A percentile compares a stretch with the other conserved stretches of the same genome.
Conservation (phyloP, 1,140 invertebrate species). For the Oryctes rhinoceros region DNA sequence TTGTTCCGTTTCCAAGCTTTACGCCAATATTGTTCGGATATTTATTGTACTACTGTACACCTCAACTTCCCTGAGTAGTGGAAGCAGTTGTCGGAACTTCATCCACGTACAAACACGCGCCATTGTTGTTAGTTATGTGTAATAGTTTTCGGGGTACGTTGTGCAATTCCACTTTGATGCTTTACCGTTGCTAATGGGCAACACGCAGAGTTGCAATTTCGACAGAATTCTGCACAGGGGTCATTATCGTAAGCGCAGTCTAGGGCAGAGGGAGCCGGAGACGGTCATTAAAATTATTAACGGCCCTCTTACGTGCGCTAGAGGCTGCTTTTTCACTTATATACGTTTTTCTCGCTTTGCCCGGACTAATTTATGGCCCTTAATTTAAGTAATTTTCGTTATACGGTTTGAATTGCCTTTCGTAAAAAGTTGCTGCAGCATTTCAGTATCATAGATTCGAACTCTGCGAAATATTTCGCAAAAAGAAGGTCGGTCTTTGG, state of each 20-base stretch:
- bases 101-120: background rate
- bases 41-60: background rate
- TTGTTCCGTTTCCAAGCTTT: background rate
- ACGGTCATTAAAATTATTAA: constrained; percentile 19
- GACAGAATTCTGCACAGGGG: constrained; percentile 10
- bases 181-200: constrained; percentile 13
- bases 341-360: background rate
- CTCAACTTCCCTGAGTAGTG: background rate
- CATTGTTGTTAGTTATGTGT: background rate
- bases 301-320: constrained; percentile 1
- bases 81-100: background rate
- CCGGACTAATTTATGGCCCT: background rate
- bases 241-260: background rate
- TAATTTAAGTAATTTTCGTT: constrained; percentile 4
- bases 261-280: background rate
- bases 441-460: too few species aligned
- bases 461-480: too few species aligned
- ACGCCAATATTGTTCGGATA: background rate
- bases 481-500: too few species aligned
- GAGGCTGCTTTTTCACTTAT: background rate
- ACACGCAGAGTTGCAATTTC: constrained; percentile 20
- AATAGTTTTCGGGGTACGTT: background rate
- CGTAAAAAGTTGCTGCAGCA: too few species aligned
- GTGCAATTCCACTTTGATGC: constrained; percentile 13
- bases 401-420: background rate